Conservation (phyloP, 2,113 vertebrate genomes). For the Galemys pyrenaicus region DNA sequence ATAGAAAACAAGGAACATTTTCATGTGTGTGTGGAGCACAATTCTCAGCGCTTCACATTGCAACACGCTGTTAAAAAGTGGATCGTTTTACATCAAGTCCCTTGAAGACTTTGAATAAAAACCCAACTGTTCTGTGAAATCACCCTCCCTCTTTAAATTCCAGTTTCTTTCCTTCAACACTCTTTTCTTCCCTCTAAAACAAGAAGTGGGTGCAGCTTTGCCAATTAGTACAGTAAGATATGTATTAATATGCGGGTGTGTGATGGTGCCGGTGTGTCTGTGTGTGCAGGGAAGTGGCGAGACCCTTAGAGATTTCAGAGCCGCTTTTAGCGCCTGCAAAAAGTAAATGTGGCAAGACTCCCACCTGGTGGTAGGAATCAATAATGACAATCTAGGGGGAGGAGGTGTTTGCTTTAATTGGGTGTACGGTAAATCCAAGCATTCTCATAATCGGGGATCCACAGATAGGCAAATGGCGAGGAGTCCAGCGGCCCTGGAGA, state of each 20-base stretch:
- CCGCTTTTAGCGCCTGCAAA: neutral
- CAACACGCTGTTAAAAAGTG: neutral
- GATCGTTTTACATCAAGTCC: neutral
- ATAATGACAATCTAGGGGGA: neutral
- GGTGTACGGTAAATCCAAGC: neutral
- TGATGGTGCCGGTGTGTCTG: neutral
- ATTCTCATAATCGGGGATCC: neutral
- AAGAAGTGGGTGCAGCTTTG: neutral
- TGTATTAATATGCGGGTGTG: neutral
- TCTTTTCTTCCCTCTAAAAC: neutral
- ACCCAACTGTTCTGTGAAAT: neutral
- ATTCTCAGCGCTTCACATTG: neutral
- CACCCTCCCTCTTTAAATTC: neutral
- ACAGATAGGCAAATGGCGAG: too few species aligned
- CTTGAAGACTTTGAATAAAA: neutral
- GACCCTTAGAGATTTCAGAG: neutral
- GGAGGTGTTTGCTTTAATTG: neutral
- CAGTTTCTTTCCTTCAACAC: neutral
- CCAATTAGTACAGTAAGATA: neutral
- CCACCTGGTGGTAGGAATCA: conserved; percentile 65
- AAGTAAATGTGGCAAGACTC: conserved; percentile 50
- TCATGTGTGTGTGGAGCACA: neutral
- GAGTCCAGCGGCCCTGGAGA: neutral
- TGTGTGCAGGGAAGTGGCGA: neutral
- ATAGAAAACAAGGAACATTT: neutral